phyloP scores from a whole-genome alignment of 2,797 vertebrate genomes.

The Hippoglossus hippoglossus region DNA sequence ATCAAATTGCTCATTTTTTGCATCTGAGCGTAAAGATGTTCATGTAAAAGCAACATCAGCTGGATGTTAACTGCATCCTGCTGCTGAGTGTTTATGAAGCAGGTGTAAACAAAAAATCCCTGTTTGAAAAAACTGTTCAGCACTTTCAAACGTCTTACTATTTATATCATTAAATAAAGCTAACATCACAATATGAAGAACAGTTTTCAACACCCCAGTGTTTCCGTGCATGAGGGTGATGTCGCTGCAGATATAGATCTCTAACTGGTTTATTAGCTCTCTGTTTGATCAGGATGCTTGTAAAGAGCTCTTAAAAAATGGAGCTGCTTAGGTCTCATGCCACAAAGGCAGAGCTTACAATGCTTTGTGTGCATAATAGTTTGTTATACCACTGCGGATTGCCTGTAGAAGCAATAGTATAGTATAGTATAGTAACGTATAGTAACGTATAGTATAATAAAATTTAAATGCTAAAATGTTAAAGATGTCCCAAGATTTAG shows the following conservation, averaged over 20 bases:
- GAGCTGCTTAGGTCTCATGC: constrained; percentile 16
- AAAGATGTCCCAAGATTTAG: too few species aligned
- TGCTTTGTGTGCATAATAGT: constrained; percentile 14
- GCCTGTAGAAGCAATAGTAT: too few species aligned
- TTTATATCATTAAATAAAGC: constrained; percentile 20
- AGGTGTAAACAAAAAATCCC: neutral
- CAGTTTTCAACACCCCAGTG: neutral
- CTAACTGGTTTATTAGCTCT: constrained; percentile 20
- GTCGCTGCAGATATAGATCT: constrained; percentile 1
- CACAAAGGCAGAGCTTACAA: constrained; percentile 15
- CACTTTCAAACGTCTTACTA: neutral
- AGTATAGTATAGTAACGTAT: too few species aligned
- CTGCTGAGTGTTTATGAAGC: constrained; percentile 1
- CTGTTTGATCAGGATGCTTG: constrained; percentile 37
- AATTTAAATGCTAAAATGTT: too few species aligned
- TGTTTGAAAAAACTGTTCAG: too few species aligned
- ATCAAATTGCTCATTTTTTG: constrained; percentile 17
- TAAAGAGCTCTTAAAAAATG: constrained; percentile 36
- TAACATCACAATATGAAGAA: constrained; percentile 1
- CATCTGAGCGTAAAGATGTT: neutral
- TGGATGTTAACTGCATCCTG: neutral
- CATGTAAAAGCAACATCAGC: neutral
- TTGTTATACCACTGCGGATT: too few species aligned
- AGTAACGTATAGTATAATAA: too few species aligned
- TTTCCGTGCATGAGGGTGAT: neutral